These are phyloP conservation scores for Lycaena phlaeas DNA, from an alignment of 2,888 invertebrate species.

Conservation along the genomic window DNA sequence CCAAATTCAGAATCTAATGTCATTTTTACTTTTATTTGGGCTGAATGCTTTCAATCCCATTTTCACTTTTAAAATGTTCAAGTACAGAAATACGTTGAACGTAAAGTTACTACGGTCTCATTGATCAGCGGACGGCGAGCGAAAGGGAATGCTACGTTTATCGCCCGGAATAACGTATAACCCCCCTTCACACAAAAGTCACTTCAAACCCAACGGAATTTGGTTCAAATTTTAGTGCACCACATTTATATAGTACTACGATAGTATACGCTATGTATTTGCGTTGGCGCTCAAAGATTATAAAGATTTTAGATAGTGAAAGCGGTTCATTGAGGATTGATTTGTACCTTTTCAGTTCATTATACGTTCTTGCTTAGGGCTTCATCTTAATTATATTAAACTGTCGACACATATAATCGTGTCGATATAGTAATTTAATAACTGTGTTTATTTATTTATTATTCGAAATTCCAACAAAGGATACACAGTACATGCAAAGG, in stretches of 20 bases:
- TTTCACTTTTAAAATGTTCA: conserved; percentile 25
- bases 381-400: too few relatives aligned
- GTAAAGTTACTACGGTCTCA: conserved; percentile 56
- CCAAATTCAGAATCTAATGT: too few relatives aligned
- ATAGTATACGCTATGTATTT: conserved; percentile 23
- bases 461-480: too few relatives aligned
- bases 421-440: too few relatives aligned
- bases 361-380: too few relatives aligned
- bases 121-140: conserved; percentile 52
- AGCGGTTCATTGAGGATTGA: conserved; percentile 15
- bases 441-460: too few relatives aligned
- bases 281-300: conserved; percentile 32
- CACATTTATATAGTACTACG: not conserved
- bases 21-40: too few relatives aligned
- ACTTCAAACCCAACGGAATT: conserved; percentile 15
- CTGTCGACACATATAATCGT: too few relatives aligned
- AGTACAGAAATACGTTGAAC: conserved; percentile 38
- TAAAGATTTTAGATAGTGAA: conserved; percentile 29
- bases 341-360: too few relatives aligned
- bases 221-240: conserved; percentile 13
- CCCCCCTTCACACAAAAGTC: conserved; percentile 19
- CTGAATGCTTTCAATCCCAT: conserved; percentile 9
- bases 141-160: conserved; percentile 54
- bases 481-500: too few relatives aligned
- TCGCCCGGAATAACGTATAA: conserved; percentile 16